phyloP scores from a whole-genome alignment of 2,113 vertebrate species.

The Micronycteris hirsuta region DNA sequence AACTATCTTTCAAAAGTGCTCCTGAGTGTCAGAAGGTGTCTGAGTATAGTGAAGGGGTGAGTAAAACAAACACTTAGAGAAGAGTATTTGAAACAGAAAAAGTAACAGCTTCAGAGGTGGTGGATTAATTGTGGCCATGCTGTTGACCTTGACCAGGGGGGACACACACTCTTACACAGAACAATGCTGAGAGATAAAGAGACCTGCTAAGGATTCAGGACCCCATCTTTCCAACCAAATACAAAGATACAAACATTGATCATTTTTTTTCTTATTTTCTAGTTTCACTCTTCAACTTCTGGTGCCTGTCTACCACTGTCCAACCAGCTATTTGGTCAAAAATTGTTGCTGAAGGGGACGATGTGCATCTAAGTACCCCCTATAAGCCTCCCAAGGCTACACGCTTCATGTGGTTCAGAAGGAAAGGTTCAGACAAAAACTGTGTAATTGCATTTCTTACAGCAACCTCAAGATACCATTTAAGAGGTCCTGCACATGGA shows the following conservation, averaged over 20 bases:
- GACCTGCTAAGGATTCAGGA: not conserved
- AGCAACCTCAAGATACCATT: no score
- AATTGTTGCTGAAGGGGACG: not conserved
- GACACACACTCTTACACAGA: not conserved
- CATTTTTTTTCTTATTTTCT: not conserved
- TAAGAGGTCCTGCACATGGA: no score
- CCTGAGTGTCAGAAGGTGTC: not conserved
- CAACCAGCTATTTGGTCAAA: not conserved
- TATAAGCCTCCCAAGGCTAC: not conserved
- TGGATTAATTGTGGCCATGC: not conserved
- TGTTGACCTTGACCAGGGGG: not conserved
- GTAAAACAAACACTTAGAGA: fast-evolving
- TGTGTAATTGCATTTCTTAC: no score
- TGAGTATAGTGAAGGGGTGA: not conserved
- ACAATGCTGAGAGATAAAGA: not conserved
- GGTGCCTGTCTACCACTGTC: not conserved
- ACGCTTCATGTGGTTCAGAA: not conserved
- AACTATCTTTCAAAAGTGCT: fast-evolving
- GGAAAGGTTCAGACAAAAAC: no score
- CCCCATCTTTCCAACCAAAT: not conserved
- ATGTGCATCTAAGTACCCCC: not conserved
- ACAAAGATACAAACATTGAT: not conserved
- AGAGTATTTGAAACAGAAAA: not conserved
- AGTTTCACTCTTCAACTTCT: not conserved
- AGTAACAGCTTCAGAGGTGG: not conserved